Conservation (phyloP, 2,113 vertebrate species). For the Gracilinanus agilis region DNA sequence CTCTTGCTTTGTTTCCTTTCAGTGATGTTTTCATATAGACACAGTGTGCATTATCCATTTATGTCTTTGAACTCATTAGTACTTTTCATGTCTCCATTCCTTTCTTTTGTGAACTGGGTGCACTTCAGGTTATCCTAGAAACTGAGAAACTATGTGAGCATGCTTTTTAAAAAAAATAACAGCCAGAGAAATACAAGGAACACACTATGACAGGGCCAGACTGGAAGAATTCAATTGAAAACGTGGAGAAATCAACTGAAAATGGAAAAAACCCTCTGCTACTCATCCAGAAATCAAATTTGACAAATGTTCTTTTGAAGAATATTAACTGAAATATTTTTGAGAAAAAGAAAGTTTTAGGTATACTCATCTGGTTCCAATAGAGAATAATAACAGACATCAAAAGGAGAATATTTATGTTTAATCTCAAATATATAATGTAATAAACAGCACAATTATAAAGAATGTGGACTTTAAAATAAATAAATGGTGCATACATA, state of each 20-base stretch:
- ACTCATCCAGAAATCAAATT: constrained; percentile 13
- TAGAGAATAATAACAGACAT: background rate
- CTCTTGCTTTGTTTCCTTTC: background rate
- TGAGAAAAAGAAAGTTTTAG: constrained; percentile 34
- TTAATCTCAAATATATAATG: background rate
- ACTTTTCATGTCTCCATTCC: background rate
- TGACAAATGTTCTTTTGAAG: constrained; percentile 28
- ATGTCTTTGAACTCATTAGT: constrained; percentile 38
- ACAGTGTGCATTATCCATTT: background rate
- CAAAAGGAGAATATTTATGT: constrained; percentile 1
- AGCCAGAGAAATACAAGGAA: constrained; percentile 1
- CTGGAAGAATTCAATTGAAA: constrained; percentile 11
- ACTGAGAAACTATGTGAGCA: constrained; percentile 40
- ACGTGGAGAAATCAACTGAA: background rate
- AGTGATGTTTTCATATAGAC: background rate
- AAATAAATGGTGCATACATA: no score
- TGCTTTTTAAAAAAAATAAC: background rate
- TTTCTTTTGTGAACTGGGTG: constrained; percentile 9
- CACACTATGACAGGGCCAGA: background rate
- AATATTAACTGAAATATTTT: constrained; percentile 39
- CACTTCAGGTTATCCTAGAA: constrained; percentile 12
- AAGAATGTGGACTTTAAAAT: background rate
- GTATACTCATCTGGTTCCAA: background rate
- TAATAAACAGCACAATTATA: background rate
- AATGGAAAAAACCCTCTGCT: constrained; percentile 30